Base-by-base conservation (phyloP, 2,797 vertebrate genomes). In the Rhabdomys pumilio region DNA sequence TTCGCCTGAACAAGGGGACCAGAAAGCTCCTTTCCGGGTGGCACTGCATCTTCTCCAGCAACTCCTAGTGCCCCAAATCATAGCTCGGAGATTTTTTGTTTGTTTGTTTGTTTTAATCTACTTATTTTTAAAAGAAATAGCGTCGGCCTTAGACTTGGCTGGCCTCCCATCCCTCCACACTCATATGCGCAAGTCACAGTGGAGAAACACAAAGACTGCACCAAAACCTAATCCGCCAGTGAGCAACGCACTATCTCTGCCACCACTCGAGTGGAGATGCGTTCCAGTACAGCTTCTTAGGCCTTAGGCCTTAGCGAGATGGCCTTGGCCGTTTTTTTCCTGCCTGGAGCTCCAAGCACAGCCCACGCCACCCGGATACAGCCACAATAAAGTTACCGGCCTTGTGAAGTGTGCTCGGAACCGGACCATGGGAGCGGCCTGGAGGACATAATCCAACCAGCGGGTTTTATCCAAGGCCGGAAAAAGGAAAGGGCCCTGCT, bases 321-420 rank as follows among this genome's bases (percentile, higher is more conserved):
- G 76, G 73, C 94, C 47, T 79, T 53, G 67, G 96, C 95, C 97
- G 7, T 6, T 72, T 90, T 95, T 91, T 95, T 96, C 95, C 94
- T 31, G 1, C 55, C 50, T 13, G 34, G 84, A 80, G n/a, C 20
- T 44, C 41, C 26, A 5, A 82, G 67, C 76, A 26, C 76, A 73
- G 67, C 76, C 34, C 17, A 79, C 44, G 41, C 65, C 92, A 90
- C 85, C 92, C 93, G 44, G 96, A 93, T 91, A 87, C 13, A 89
- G 89, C 67, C 4, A 2, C 31, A 38, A 92, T 91, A 57, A 81
- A 96, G 92, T 94, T 89, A 79, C 50, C 0, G 50, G 75, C 82
- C 84, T 91, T 55, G 29, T 63, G 67, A 85, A 95, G 86, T 3
- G 34, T 65, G 31, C 92, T 88, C 53, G 15, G 94, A 90, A 89